Base-by-base conservation (phyloP, 2,113 vertebrate species). In the Lepidothrix coronata region DNA sequence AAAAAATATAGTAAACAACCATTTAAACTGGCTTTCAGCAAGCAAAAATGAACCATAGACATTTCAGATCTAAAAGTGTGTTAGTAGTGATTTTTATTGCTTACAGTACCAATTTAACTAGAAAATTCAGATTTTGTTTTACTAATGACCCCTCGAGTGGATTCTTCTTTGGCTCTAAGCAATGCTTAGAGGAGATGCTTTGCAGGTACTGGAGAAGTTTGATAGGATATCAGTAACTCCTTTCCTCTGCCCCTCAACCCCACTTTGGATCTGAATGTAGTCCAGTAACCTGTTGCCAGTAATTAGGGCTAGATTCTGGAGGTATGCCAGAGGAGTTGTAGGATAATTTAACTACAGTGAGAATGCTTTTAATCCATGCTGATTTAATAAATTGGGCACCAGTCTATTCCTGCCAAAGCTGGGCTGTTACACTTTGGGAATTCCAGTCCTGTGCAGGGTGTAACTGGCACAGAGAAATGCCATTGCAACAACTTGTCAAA, bases 221-320 rank as follows among this genome's bases (percentile, higher is more conserved):
- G 55, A 46, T 67, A 46, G 41, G 61, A 33, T 19, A 74, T 39
- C 39, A 55, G 55, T 57, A 54, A 46, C 20, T 70, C 28, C 55
- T 83, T 94, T 59, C 8, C 52, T 14, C 22, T 74, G 19, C 20
- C 20, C 39, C 37, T 39, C 16, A 33, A 6, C 14, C 11, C 18
- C 10, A 25, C 27, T 1, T 0, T 0, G 5, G 48, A 43, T 49
- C 19, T 30, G 43, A 58, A 51, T 3, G 0, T 44, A 62, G 41
- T 30, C 21, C 8, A 9, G 49, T 75, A 71, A 63, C 43, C 54
- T 68, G 33, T 46, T 94, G 80, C 41, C 18, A 58, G 37, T 74
- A 66, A 49, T 46, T 74, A 72, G 48, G 35, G 16, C 48, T 81
- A 12, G 39, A 24, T 71, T 73, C 72, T 87, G 57, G 48, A 93